Evolutionary conservation across 2,888 invertebrate species (phyloP).

Genomic region (Marasmarcha lunaedactyla): DNA sequence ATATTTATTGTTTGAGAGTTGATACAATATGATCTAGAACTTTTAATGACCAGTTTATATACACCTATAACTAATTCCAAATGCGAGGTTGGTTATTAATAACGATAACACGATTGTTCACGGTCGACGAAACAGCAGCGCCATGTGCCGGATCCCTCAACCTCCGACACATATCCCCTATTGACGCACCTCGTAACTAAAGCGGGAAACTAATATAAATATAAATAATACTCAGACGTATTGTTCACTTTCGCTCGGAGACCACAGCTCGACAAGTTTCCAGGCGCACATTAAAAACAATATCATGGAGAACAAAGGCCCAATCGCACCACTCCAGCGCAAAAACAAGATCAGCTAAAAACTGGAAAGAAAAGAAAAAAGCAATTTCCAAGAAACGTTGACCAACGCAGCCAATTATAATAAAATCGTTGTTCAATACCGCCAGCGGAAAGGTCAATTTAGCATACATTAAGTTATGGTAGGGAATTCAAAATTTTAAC

Average conservation of each 20-base stretch:
- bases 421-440: constrained; percentile 59
- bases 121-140: too few relatives aligned
- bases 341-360: constrained; percentile 58
- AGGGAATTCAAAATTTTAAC: background rate
- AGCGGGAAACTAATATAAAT: too few relatives aligned
- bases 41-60: too few relatives aligned
- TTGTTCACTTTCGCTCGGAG: constrained; percentile 29
- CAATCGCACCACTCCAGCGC: constrained; percentile 40
- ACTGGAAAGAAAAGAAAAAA: constrained; percentile 52
- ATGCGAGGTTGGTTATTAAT: too few relatives aligned
- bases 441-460: constrained; percentile 49
- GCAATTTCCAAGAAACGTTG: constrained; percentile 58
- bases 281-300: constrained; percentile 28
- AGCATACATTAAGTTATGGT: constrained; percentile 19
- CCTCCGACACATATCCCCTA: too few relatives aligned
- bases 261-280: background rate
- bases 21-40: too few relatives aligned
- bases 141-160: too few relatives aligned
- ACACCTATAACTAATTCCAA: too few relatives aligned
- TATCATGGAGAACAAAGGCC: constrained; percentile 57
- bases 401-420: constrained; percentile 63
- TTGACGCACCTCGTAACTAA: too few relatives aligned
- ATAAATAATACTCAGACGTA: too few relatives aligned
- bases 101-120: too few relatives aligned
- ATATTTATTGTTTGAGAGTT: too few relatives aligned